phyloP scores from a whole-genome alignment of 2,113 vertebrate species.

The Lampris megalopsis region DNA sequence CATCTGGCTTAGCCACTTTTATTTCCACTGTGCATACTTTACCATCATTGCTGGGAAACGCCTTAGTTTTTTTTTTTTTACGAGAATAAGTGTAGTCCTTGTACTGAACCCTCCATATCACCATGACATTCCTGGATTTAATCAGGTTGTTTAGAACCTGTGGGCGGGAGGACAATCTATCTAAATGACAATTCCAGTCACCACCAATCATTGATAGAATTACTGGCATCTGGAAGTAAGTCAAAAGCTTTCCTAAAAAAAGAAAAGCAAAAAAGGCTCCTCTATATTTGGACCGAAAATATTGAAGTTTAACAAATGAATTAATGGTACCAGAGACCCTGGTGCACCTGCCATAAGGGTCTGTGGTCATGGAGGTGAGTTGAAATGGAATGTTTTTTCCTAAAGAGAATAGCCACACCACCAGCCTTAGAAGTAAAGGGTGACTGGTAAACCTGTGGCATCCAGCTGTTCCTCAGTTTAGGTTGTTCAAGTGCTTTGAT shows the following conservation, averaged over 20 bases:
- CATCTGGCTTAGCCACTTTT: too few species aligned
- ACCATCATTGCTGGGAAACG: too few species aligned
- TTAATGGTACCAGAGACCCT: conserved; percentile 1
- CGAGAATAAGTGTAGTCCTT: too few species aligned
- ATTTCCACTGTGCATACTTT: too few species aligned
- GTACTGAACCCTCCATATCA: too few species aligned
- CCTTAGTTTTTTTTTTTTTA: too few species aligned
- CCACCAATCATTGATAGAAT: background rate
- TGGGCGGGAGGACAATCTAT: background rate
- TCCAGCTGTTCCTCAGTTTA: conserved; percentile 20
- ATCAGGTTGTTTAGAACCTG: too few species aligned
- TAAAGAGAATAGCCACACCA: conserved; percentile 20
- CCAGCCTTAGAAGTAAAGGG: conserved; percentile 15
- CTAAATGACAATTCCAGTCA: conserved; percentile 1
- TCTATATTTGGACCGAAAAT: conserved; percentile 14
- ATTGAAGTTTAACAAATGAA: background rate
- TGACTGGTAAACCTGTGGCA: conserved; percentile 28
- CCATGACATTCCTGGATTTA: too few species aligned
- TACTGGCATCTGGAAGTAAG: background rate
- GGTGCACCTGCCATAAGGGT: conserved; percentile 22
- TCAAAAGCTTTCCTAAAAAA: background rate
- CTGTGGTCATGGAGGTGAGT: background rate
- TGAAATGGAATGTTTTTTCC: conserved; percentile 12
- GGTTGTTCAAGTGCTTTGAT: conserved; percentile 6
- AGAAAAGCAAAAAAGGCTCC: conserved; percentile 7